Conservation (phyloP, 1,140 invertebrate genomes). For the Hypsibius dujardini region DNA sequence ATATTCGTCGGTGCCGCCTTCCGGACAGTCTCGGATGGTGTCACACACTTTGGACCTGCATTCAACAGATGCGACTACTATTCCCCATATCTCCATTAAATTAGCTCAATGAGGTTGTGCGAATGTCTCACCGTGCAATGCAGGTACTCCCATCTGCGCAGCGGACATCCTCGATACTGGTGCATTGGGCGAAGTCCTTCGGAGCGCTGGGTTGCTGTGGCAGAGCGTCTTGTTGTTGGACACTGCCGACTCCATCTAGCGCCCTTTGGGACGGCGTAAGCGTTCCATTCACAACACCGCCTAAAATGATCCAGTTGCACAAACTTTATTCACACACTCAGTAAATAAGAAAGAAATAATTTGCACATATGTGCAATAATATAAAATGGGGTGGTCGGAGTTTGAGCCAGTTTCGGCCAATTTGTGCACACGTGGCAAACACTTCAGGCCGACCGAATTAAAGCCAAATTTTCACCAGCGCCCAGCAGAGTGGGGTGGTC, state of each 20-base stretch:
- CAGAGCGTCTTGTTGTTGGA: background rate
- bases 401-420: too few relatives aligned
- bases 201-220: background rate
- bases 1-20: constrained; percentile 16
- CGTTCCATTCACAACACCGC: background rate
- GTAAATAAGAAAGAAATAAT: background rate
- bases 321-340: background rate
- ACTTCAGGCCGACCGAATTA: too few relatives aligned
- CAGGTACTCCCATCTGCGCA: constrained; percentile 7
- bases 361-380: background rate
- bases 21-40: constrained; percentile 13
- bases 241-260: background rate
- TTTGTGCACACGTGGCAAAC: too few relatives aligned
- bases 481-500: too few relatives aligned
- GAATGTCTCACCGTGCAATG: background rate
- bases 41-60: constrained; percentile 8
- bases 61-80: background rate
- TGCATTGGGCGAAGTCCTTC: background rate
- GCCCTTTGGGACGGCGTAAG: background rate
- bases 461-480: too few relatives aligned
- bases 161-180: constrained; percentile 7
- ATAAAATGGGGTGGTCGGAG: too few relatives aligned
- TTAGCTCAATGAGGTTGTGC: background rate
- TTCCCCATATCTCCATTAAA: background rate
- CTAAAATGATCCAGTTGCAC: background rate